Evolutionary conservation across 1,140 invertebrate genomes (phyloP).

Genomic region (Hyphantria cunea): DNA sequence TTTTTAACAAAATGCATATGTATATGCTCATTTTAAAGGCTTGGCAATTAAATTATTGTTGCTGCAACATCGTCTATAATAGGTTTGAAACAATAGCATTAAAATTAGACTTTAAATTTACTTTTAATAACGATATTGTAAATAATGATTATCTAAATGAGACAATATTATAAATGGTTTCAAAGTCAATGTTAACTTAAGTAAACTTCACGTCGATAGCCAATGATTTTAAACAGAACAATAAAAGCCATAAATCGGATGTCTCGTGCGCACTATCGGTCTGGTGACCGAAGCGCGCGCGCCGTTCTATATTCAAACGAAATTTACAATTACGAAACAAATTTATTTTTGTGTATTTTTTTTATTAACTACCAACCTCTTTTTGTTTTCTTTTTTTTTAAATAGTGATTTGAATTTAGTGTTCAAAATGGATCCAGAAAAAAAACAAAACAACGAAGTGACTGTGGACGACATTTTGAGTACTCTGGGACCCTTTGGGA

Average conservation of each 20-base stretch:
- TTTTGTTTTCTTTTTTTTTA: not conserved
- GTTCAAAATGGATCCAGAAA: constrained; percentile 66
- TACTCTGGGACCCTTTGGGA: constrained; percentile 65
- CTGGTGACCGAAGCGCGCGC: constrained; percentile 36
- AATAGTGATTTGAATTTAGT: constrained; percentile 7
- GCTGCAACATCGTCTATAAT: no score
- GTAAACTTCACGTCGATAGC: constrained; percentile 22
- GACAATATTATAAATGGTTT: constrained; percentile 6
- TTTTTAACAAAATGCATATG: no score
- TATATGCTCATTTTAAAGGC: no score
- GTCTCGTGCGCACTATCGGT: constrained; percentile 47
- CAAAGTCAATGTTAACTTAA: constrained; percentile 26
- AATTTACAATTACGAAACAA: constrained; percentile 21
- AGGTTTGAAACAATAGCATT: no score
- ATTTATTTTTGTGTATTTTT: constrained; percentile 1
- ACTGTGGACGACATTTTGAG: constrained; percentile 71
- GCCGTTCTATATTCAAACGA: constrained; percentile 31
- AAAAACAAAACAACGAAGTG: constrained; percentile 58
- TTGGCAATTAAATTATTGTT: no score
- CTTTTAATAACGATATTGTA: not conserved
- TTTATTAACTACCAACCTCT: not conserved
- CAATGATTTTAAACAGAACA: constrained; percentile 47
- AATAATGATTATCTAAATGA: not conserved
- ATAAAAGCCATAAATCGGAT: constrained; percentile 57
- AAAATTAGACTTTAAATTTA: no score